These are phyloP conservation scores for Lasiurus borealis DNA, from an alignment of 2,113 vertebrate species.

Conservation along the genomic window DNA sequence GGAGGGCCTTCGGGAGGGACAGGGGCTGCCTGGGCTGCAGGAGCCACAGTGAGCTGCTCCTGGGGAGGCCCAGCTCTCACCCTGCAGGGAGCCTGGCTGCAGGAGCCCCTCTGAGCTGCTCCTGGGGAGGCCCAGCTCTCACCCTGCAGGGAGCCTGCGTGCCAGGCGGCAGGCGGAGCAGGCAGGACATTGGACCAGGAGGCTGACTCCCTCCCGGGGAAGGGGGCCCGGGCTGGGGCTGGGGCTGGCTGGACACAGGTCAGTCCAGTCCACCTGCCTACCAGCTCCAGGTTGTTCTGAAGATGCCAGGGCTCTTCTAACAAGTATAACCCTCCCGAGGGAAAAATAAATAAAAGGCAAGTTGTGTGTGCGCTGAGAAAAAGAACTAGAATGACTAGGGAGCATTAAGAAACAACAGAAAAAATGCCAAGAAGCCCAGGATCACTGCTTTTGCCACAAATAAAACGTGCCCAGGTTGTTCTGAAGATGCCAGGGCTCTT, in stretches of 20 bases:
- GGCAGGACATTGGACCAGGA: too few relatives aligned
- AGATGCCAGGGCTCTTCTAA: neutral
- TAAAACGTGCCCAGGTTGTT: neutral
- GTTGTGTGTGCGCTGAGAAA: neutral
- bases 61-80: neutral
- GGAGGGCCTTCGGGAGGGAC: conserved; percentile 77
- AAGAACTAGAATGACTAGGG: neutral
- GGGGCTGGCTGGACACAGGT: neutral
- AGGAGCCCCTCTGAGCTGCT: conserved; percentile 56
- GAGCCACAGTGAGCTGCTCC: conserved; percentile 58
- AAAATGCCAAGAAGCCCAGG: neutral
- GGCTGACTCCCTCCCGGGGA: too few relatives aligned
- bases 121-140: conserved; percentile 20
- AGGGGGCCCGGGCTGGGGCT: too few relatives aligned
- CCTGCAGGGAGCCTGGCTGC: neutral
- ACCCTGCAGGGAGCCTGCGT: neutral
- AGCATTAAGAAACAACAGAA: neutral
- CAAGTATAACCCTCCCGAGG: neutral
- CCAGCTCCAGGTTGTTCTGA: neutral
- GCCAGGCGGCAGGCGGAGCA: too few relatives aligned
- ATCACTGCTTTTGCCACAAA: neutral
- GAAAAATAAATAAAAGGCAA: neutral
- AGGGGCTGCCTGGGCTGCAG: conserved; percentile 46
- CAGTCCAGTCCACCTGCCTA: neutral
- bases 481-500: neutral